phyloP scores from a whole-genome alignment of 2,888 invertebrate genomes.

The Cerastoderma edule region DNA sequence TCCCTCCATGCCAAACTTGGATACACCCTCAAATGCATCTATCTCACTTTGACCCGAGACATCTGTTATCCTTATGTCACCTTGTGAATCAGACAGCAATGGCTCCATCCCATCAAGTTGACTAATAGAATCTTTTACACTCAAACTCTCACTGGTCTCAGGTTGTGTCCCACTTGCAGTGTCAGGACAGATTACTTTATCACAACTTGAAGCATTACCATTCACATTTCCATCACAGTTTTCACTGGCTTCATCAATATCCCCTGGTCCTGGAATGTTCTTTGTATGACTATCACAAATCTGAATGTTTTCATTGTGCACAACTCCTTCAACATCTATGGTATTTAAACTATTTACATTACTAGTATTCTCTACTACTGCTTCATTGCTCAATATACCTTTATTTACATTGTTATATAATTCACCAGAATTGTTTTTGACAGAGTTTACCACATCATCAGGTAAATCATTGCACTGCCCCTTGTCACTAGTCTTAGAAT shows the following conservation, averaged over 20 bases:
- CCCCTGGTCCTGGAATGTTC: slow-evolving; percentile 6
- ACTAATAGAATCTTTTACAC: background rate
- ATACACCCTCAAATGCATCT: background rate
- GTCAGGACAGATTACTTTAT: background rate
- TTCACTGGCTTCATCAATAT: background rate
- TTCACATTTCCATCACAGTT: slow-evolving; percentile 5
- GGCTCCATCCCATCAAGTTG: background rate
- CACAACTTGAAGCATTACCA: slow-evolving; percentile 11
- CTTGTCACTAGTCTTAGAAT: background rate
- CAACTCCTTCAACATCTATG: background rate
- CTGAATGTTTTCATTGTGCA: background rate
- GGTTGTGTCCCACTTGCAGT: background rate
- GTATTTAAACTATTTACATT: background rate
- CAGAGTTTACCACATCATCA: background rate
- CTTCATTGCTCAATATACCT: background rate
- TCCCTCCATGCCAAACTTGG: too few species aligned
- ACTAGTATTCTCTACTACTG: background rate
- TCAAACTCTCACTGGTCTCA: background rate
- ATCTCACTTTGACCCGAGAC: background rate
- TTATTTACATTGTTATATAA: background rate
- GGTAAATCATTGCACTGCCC: slow-evolving; percentile 24
- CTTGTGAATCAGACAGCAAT: background rate
- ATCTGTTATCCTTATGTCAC: background rate
- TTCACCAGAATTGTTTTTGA: background rate
- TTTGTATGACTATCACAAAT: slow-evolving; percentile 5